Conservation (phyloP, 2,797 vertebrate genomes). For the Streptopelia turtur region DNA sequence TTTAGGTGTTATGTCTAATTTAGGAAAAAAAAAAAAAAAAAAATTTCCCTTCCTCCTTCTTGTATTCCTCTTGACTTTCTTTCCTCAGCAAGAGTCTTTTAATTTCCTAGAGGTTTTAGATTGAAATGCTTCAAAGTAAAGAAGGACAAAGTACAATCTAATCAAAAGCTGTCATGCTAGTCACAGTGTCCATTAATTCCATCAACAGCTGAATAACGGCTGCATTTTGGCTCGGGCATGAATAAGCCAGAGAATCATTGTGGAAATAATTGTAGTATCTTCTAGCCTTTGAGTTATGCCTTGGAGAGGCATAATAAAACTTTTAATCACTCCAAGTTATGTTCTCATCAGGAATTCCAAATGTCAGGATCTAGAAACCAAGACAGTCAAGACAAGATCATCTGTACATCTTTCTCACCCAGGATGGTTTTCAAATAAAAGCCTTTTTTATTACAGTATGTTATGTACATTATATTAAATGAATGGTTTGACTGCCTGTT, state of each 20-base stretch:
- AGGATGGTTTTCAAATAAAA: background rate
- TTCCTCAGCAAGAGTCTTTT: background rate
- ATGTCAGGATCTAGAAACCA: background rate
- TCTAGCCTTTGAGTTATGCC: background rate
- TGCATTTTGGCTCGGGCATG: background rate
- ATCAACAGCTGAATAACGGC: background rate
- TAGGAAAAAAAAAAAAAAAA: background rate
- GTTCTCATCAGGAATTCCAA: background rate
- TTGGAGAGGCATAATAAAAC: background rate
- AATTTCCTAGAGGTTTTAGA: background rate
- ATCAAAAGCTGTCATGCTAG: background rate
- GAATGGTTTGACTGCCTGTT: background rate
- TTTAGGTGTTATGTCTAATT: background rate
- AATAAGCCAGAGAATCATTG: background rate
- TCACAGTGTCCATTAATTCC: background rate
- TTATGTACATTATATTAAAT: background rate
- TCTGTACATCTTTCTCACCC: background rate
- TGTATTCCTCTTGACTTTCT: background rate
- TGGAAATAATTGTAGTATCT: background rate
- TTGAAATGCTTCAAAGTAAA: background rate
- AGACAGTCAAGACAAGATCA: background rate
- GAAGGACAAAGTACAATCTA: background rate
- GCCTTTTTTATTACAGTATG: background rate
- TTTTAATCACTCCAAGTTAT: background rate
- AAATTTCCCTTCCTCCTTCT: background rate